These are phyloP conservation scores for Nyctibius grandis DNA, from an alignment of 2,797 vertebrate species.

Conservation along the genomic window DNA sequence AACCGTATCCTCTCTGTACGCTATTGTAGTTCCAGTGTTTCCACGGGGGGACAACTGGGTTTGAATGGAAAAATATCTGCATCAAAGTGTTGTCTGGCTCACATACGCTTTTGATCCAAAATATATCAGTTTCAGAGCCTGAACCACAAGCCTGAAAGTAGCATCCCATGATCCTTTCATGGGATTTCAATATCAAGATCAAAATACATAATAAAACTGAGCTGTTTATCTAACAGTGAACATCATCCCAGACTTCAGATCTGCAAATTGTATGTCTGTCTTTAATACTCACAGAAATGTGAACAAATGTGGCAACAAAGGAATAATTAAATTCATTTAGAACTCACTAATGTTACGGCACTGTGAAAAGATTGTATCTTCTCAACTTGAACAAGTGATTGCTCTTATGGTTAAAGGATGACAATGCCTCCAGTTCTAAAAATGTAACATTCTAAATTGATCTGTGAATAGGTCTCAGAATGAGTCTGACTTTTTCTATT, in stretches of 20 bases:
- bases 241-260: background rate
- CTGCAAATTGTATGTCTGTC: background rate
- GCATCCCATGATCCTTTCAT: background rate
- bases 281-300: background rate
- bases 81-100: background rate
- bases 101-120: background rate
- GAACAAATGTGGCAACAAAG: background rate
- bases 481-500: background rate
- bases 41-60: background rate
- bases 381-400: background rate
- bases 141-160: background rate
- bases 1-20: accelerated
- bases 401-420: background rate
- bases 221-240: background rate
- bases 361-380: background rate
- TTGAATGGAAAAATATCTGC: background rate
- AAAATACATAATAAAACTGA: background rate
- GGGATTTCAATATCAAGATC: background rate
- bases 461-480: background rate
- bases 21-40: background rate
- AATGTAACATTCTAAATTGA: background rate
- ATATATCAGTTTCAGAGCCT: background rate
- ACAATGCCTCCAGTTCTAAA: background rate
- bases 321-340: background rate
- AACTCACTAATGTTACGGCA: background rate